A percentile compares a stretch with the other conserved stretches of the same genome.
phyloP scores from a whole-genome alignment of 1,140 invertebrate species.

The Scaptodrosophila lebanonensis region DNA sequence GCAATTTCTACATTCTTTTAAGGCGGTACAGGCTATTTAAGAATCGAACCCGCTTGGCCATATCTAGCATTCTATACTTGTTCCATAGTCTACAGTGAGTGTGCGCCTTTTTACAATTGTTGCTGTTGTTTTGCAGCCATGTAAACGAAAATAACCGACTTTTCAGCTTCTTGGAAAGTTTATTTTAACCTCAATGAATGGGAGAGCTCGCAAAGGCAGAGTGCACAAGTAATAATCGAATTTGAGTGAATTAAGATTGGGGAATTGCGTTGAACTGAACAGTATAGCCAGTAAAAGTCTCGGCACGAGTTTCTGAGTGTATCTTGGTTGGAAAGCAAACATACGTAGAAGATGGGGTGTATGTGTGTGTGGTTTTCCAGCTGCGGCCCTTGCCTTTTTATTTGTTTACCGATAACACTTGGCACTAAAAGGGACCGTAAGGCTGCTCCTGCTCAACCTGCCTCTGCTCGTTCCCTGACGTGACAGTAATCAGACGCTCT shows the following conservation, averaged over 20 bases:
- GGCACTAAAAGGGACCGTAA: constrained; percentile 59
- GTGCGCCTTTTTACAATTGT: constrained; percentile 42
- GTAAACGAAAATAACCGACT: constrained; percentile 74
- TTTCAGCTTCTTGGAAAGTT: constrained; percentile 64
- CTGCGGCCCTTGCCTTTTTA: constrained; percentile 44
- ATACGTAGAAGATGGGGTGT: constrained; percentile 9
- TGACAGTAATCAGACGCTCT: constrained; percentile 70
- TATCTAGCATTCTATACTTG: not conserved
- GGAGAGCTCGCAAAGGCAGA: constrained; percentile 19
- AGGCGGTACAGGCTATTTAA: too few relatives aligned
- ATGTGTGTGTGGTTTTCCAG: not conserved
- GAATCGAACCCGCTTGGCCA: too few relatives aligned
- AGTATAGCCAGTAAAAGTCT: constrained; percentile 46
- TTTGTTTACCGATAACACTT: constrained; percentile 76
- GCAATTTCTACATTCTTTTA: too few relatives aligned
- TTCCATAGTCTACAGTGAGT: constrained; percentile 4
- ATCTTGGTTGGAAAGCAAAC: constrained; percentile 57
- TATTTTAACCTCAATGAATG: constrained; percentile 63
- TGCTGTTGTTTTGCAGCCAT: constrained; percentile 41
- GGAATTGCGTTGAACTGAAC: constrained; percentile 67
- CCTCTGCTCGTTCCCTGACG: constrained; percentile 21
- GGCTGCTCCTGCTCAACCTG: constrained; percentile 27
- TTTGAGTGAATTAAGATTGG: constrained; percentile 76
- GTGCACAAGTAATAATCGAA: constrained; percentile 72
- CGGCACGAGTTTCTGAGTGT: constrained; percentile 12